Evolutionary conservation across 2,888 invertebrate genomes (phyloP), one percentile per base, ranked within the genome.

Genomic region (Lissocephala sabroskyi): DNA sequence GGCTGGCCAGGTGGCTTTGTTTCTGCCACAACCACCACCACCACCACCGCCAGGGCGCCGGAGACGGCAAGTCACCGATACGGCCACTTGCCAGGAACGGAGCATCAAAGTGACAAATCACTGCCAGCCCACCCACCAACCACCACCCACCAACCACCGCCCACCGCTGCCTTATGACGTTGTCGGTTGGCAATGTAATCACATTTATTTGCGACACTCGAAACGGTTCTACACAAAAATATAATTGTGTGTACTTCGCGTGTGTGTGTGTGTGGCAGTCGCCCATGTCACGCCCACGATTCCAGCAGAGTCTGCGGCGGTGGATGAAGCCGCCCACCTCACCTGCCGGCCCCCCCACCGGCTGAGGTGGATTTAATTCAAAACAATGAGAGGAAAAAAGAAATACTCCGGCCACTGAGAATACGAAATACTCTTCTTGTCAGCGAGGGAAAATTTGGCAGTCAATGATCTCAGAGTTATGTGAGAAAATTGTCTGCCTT

Each of bases 171-270:
- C 7, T 23, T 43, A 41, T 23, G 23, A 23, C 23, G 23, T 7
- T n/a, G 23, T 23, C 23, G 7, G 23, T 23, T 23, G 48, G 65
- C 55, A 50, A 59, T 67, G 58, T 68, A 73, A 68, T 68, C 76
- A 76, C 76, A 68, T 76, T 68, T 68, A 71, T 68, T 63, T 73
- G 76, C 60, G 58, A 55, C 67, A 68, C 67, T 73, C 50, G 54
- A 62, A 54, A 19, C 44, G 40, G 49, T 37, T 29, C 32, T 41
- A 41, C 59, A 57, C 73, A 68, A 67, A 66, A 63, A 68, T 76
- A n/a, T n/a, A n/a, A n/a, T n/a, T n/a, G n/a, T n/a, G n/a, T n/a
- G n/a, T n/a, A n/a, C n/a, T n/a, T n/a, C n/a, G n/a, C n/a, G n/a
- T n/a, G n/a, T n/a, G n/a, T n/a, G n/a, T 76, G 73, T 60, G 67